Percentiles rank a stretch among this genome's conserved stretches.
phyloP scores from a whole-genome alignment of 2,113 vertebrate genomes.

The Tachuris rubrigastra region DNA sequence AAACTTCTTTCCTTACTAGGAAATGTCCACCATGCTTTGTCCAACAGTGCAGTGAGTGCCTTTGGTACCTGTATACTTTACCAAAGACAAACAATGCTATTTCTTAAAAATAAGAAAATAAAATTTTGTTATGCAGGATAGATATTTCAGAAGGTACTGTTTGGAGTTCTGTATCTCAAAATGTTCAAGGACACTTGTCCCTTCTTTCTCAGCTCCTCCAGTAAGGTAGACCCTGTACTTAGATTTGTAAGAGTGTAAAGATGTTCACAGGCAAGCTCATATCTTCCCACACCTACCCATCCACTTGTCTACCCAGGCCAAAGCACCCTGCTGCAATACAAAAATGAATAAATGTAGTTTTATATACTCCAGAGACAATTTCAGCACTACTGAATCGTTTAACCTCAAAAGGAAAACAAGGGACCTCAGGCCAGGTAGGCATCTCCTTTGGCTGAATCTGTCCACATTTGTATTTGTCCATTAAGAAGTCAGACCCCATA shows the following conservation, averaged over 20 bases:
- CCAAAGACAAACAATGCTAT: background rate
- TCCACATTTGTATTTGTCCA: background rate
- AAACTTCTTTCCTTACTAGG: background rate
- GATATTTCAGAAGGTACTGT: background rate
- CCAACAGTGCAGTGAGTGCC: background rate
- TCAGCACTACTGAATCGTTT: background rate
- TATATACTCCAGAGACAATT: background rate
- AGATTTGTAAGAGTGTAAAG: background rate
- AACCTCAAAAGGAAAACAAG: background rate
- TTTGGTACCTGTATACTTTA: background rate
- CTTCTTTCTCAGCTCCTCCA: background rate
- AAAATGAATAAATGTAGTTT: background rate
- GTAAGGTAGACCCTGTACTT: background rate
- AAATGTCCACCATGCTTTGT: background rate
- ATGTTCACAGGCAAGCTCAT: background rate
- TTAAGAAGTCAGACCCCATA: background rate
- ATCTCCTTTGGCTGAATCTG: background rate
- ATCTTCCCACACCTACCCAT: background rate
- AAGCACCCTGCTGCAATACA: background rate
- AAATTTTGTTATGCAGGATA: background rate
- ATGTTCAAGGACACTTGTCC: background rate
- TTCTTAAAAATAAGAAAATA: background rate
- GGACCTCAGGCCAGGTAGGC: background rate
- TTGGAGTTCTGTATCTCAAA: background rate
- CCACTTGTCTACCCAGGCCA: background rate